Evolutionary conservation across 2,888 invertebrate species (phyloP), one percentile per base, ranked within the genome.

Genomic region (Tipula helvola): DNA sequence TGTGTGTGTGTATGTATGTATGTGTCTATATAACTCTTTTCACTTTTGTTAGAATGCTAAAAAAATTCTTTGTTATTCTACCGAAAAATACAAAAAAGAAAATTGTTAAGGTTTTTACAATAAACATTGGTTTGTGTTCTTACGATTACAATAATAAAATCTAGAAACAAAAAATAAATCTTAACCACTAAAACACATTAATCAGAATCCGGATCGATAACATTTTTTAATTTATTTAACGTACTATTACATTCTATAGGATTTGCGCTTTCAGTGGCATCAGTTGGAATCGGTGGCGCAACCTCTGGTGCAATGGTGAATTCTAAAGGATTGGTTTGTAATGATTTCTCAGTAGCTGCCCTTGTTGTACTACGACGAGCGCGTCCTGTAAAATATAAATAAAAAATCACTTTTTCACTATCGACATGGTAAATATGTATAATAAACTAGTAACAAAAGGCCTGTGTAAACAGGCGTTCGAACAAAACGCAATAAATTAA

Each of bases 201-300:
- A 85, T 87, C 87, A 13, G 87, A 86, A 71, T 87, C 87, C 18
- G 47, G 42, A 44, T 87, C 87, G 41, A 87, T 47, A 71, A 87
- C 57, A 39, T 87, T 87, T 41, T 41, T n/a, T 71, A 87, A 42
- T 85, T 87, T 87, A 12, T 5, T 87, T 71, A 85, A 36, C 42
- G 86, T 42, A 71, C 18, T 71, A 71, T 10, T 71, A 71, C 71
- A 71, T 71, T 71, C 71, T 12, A 28, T 44, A 83, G 41, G n/a
- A 71, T 28, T 71, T 1, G 12, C 28, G 10, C 10, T 18, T 10
- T 18, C 28, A 71, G 5, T 16, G 0, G 71, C 71, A 71, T 10
- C 28, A 71, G 71, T 71, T 71, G 28, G 71, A 3, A 28, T 71
- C 4, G 28, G 71, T 71, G 7, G 71, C 28, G 28, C 10, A 0